Evolutionary conservation across 2,797 vertebrate genomes (phyloP).

Genomic region (Ispidina picta): DNA sequence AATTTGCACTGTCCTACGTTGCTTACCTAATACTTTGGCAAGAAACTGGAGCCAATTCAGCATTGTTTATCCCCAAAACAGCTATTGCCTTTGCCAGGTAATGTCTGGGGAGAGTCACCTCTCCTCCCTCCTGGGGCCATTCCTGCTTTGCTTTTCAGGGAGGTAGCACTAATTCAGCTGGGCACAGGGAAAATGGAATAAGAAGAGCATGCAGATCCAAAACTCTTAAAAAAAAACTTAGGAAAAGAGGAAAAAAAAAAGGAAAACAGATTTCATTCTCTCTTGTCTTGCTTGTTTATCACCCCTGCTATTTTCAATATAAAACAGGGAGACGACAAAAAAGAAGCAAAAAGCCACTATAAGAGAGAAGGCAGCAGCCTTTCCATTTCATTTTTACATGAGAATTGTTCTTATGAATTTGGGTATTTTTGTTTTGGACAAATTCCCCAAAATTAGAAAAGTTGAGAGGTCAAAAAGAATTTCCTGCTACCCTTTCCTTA

Average conservation of each 20-base stretch:
- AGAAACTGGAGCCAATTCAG: slow-evolving; percentile 6
- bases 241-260: not conserved
- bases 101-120: not conserved
- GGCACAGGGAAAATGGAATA: not conserved
- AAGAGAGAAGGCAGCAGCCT: not conserved
- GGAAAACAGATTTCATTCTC: not conserved
- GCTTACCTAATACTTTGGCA: slow-evolving; percentile 35
- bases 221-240: not conserved
- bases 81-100: slow-evolving; percentile 28
- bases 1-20: not conserved
- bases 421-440: not conserved
- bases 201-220: not conserved
- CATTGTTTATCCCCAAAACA: slow-evolving; percentile 46
- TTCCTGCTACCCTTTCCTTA: not conserved
- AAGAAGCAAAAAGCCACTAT: not conserved
- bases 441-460: not conserved
- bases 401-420: not conserved
- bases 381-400: not conserved
- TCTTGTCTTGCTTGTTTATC: not conserved
- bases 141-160: slow-evolving; percentile 27
- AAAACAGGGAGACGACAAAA: not conserved
- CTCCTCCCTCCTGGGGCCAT: not conserved
- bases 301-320: not conserved
- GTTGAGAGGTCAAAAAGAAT: not conserved
- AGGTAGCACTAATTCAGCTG: slow-evolving; percentile 17